Evolutionary conservation across 2,113 vertebrate species (phyloP), one percentile per base, ranked within the genome.

Genomic region (Zosterops japonicus): DNA sequence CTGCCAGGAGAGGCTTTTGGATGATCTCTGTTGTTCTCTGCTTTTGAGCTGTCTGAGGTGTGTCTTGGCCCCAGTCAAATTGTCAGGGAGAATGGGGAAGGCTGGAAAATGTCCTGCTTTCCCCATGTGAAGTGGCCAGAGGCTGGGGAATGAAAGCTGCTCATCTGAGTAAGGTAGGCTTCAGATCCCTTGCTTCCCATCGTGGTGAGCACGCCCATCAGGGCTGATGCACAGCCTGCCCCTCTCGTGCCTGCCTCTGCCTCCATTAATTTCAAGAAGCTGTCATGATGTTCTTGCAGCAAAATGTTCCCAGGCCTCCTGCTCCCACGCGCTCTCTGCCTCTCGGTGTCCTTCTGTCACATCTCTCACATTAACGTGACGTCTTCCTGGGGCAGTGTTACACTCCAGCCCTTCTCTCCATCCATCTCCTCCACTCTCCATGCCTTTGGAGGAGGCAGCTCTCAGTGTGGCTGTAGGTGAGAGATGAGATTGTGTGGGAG

Each of bases 271-370:
- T 95, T 95, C 79, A 56, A 86, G 90, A 90, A 89, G 59, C 83
- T 87, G 82, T 96, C 95, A 94, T 42, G 39, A 83, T 88, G 80
- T 93, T 95, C 94, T 90, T 65, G 47, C 83, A 80, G 95, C 89
- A 90, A 65, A 87, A 90, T 60, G 83, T 94, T 95, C 86, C 63
- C 7, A 22, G 88, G 56, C 64, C 56, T 86, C 57, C 52, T 6
- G 52, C 46, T 93, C 47, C 57, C 2, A 6, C 11, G 5, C 2
- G 1, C 74, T 74, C 49, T 91, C 35, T 95, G 87, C 79, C 84
- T 93, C 74, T 92, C 2, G 1, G 91, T 95, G 76, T 71, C 93
- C 57, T 95, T 65, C 70, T 96, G 94, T 97, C 95, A 95, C 89
- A 90, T 74, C 91, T 86, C 88, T 94, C 9, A 20, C 78, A 60